These are phyloP conservation scores for Morpho helenor DNA, from an alignment of 2,888 invertebrate species.

Conservation along the genomic window DNA sequence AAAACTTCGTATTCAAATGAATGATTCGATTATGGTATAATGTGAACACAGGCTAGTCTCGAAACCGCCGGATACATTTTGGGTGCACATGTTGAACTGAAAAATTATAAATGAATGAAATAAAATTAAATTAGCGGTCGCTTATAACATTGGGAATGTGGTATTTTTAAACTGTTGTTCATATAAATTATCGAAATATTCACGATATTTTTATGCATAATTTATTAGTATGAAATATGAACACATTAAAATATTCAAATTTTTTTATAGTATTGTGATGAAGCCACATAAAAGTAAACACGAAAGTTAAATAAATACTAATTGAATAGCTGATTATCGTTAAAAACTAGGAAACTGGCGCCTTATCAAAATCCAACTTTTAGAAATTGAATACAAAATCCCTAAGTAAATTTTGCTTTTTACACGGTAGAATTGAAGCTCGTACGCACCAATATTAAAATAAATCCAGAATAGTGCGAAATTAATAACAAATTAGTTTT, in stretches of 20 bases:
- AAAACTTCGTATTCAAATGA: neutral
- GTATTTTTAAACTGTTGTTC: constrained; percentile 14
- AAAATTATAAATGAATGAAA: constrained; percentile 25
- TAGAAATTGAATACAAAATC: too few relatives aligned
- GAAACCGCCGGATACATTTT: constrained; percentile 25
- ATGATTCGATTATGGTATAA: constrained; percentile 22
- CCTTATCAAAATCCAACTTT: too few relatives aligned
- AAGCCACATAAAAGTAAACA: too few relatives aligned
- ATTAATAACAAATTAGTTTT: too few relatives aligned
- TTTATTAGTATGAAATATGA: neutral
- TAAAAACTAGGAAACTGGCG: too few relatives aligned
- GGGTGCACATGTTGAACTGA: constrained; percentile 22
- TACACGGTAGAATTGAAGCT: too few relatives aligned
- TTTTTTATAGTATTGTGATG: too few relatives aligned
- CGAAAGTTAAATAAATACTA: too few relatives aligned
- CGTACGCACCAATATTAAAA: too few relatives aligned
- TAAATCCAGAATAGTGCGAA: too few relatives aligned
- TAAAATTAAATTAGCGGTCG: constrained; percentile 23
- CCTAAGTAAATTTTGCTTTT: too few relatives aligned
- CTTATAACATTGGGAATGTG: constrained; percentile 16
- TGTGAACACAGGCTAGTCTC: constrained; percentile 18
- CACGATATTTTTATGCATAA: neutral
- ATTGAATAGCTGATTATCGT: too few relatives aligned
- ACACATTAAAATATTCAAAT: neutral
- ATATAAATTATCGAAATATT: constrained; percentile 1